These are phyloP conservation scores for Chrysina gloriosa DNA, from an alignment of 2,888 invertebrate species.

Conservation along the genomic window DNA sequence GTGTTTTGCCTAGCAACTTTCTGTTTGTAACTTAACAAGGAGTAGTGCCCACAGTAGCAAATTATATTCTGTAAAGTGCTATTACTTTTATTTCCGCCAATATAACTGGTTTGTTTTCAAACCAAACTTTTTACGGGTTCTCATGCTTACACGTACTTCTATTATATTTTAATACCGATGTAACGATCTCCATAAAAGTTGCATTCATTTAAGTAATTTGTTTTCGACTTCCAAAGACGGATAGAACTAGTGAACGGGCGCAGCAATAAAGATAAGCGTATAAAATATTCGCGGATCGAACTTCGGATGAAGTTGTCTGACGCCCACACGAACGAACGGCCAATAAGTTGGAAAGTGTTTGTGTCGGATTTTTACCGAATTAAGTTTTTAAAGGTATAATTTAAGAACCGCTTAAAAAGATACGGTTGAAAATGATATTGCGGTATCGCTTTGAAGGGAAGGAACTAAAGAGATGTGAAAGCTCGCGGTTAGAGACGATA, in stretches of 20 bases:
- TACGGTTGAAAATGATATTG: not conserved
- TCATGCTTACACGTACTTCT: conserved; percentile 22
- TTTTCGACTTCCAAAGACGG: conserved; percentile 19
- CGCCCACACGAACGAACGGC: conserved; percentile 16
- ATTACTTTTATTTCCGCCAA: not conserved
- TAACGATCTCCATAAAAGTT: conserved; percentile 26
- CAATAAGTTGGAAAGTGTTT: conserved; percentile 23
- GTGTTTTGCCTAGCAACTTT: too few relatives aligned
- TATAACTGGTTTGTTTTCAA: conserved; percentile 5
- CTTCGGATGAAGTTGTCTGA: conserved; percentile 18
- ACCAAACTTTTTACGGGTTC: conserved; percentile 10
- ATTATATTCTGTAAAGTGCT: not conserved
- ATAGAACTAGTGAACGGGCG: conserved; percentile 6
- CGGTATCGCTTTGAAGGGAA: conserved; percentile 2
- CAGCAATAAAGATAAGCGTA: conserved; percentile 31
- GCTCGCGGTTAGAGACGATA: not conserved
- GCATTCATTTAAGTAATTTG: conserved; percentile 35
- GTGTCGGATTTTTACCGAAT: conserved; percentile 22
- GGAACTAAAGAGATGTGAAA: not conserved
- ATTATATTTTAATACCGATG: conserved; percentile 32
- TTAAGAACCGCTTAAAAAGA: conserved; percentile 19
- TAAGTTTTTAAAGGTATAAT: conserved; percentile 15
- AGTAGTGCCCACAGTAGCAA: too few relatives aligned
- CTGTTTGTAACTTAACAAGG: too few relatives aligned
- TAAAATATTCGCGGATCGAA: conserved; percentile 37